phyloP scores from a whole-genome alignment of 2,797 vertebrate genomes.

The Huso huso region DNA sequence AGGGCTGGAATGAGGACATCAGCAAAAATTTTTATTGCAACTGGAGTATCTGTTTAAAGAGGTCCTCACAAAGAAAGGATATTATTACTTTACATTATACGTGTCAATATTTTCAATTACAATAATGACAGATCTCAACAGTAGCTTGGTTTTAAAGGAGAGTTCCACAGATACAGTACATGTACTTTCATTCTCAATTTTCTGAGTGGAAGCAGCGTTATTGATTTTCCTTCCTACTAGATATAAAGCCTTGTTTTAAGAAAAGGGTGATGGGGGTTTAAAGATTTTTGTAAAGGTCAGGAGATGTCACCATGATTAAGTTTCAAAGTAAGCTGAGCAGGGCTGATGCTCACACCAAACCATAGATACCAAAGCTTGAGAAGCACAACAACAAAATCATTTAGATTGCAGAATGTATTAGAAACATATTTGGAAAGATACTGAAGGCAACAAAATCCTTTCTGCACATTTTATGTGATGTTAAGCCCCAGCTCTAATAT shows the following conservation, averaged over 20 bases:
- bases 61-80: no score
- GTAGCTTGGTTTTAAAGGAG: background rate
- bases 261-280: slow-evolving; percentile 26
- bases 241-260: slow-evolving; percentile 26
- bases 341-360: background rate
- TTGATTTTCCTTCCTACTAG: slow-evolving; percentile 35
- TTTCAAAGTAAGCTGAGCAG: background rate
- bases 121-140: background rate
- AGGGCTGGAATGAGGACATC: no score
- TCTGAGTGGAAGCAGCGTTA: slow-evolving; percentile 3
- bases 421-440: no score
- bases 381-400: background rate
- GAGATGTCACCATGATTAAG: slow-evolving; percentile 9
- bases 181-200: background rate
- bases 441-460: no score
- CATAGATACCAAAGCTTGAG: background rate
- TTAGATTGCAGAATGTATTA: no score
- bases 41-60: no score
- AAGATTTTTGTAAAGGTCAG: slow-evolving; percentile 27
- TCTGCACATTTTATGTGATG: no score
- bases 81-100: no score
- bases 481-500: no score
- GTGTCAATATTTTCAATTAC: background rate
- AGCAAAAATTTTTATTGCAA: no score
- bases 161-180: background rate